Evolutionary conservation across 2,888 invertebrate genomes (phyloP), one percentile per base, ranked within the genome.

Genomic region (Andrena trimmerana): DNA sequence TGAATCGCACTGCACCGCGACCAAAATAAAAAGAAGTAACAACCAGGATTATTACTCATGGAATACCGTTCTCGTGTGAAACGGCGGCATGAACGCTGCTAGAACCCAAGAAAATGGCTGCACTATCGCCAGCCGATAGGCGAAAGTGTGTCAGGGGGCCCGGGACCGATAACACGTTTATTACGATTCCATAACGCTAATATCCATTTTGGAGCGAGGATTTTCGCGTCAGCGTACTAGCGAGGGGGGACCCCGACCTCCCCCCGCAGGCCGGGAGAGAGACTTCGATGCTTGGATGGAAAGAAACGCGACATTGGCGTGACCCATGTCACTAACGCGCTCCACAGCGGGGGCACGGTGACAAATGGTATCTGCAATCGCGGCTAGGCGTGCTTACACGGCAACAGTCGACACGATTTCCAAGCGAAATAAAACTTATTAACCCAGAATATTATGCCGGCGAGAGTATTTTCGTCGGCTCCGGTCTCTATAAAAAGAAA

Each of bases 301-400:
- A 84, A 68, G 68, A 84, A 83, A 75, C 78, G 82, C 57, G 68
- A 65, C 62, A 66, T 71, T 84, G 62, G 74, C 84, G 84, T 84
- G 84, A 84, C 84, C 71, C 74, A 68, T 54, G 78, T 62, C 73
- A 50, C 65, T 83, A 54, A 76, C 74, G 68, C 68, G 70, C 50
- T 36, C 59, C 52, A 3, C 60, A 16, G 70, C 68, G 16, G 71
- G 13, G 1, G 24, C 54, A 42, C 69, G 66, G 74, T 84, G 84
- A 84, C 84, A 84, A 84, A 84, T 84, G 76, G 78, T 78, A 84
- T 83, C 83, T 75, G 78, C 78, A 75, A 84, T 84, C 83, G 69
- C 83, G 24, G 50, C 24, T 27, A 52, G 31, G 59, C 31, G 65
- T 50, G 68, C 73, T 79, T 68, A 57, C 81, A 73, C 72, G 77